Evolutionary conservation across 2,888 invertebrate species (phyloP).

Genomic region (Heliconius ethilla): DNA sequence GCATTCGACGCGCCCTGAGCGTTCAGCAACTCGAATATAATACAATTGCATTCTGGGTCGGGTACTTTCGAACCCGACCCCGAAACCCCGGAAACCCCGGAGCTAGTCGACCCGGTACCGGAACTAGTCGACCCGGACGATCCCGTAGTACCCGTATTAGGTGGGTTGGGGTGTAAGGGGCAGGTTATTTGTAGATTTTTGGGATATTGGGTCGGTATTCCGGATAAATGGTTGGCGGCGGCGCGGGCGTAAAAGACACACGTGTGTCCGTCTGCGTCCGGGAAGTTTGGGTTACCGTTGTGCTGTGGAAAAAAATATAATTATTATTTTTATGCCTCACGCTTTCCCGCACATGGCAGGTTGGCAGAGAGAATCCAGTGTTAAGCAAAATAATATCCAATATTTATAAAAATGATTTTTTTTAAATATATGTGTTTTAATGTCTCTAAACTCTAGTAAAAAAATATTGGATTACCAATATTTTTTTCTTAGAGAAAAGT

Average conservation of each 20-base stretch:
- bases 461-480: too few species aligned
- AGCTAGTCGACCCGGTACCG: slow-evolving; percentile 47
- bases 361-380: too few species aligned
- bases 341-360: not conserved
- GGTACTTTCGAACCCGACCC: slow-evolving; percentile 57
- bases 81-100: slow-evolving; percentile 24
- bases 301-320: slow-evolving; percentile 84
- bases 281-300: slow-evolving; percentile 94
- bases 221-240: slow-evolving; percentile 76
- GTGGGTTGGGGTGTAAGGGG: slow-evolving; percentile 68
- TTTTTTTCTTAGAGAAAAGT: too few species aligned
- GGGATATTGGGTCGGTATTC: slow-evolving; percentile 72
- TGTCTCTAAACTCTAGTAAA: too few species aligned
- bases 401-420: too few species aligned
- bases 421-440: too few species aligned
- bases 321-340: not conserved
- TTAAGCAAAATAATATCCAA: too few species aligned
- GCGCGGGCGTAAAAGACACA: slow-evolving; percentile 80
- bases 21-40: slow-evolving; percentile 73
- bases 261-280: slow-evolving; percentile 84
- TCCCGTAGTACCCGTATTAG: slow-evolving; percentile 50
- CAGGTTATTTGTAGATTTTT: slow-evolving; percentile 67
- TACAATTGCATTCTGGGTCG: slow-evolving; percentile 76
- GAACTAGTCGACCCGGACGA: slow-evolving; percentile 51
- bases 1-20: slow-evolving; percentile 75